Base-by-base conservation (phyloP, 2,797 vertebrate genomes). In the Discoglossus pictus region DNA sequence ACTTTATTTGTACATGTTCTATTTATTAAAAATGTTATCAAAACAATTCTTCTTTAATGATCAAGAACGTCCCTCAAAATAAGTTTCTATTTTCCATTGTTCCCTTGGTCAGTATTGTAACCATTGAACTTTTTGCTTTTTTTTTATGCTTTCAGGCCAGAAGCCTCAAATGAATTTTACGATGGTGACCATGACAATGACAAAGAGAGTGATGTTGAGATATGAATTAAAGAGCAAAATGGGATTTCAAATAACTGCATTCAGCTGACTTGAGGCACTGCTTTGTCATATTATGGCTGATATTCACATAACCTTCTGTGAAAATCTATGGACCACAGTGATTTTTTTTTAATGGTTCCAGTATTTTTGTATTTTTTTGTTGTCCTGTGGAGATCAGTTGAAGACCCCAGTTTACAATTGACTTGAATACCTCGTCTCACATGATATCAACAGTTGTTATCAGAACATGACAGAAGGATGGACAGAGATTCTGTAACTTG, bases 131-230 rank as follows among this genome's bases (percentile, higher is more conserved):
- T 3, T 39, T 12, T 39, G 36, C 2, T 42, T 42, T 5, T 42
- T 44, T 21, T 46, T 36, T 2, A 38, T 2, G 7, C 34, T 60
- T 40, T 39, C 79, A 98, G 97, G 83, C 94, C 95, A 2, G 97
- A 99, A 79, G 91, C 96, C 62, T 80, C 92, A 48, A 98, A 93
- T 1, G 97, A 99, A 73, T 99, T 97, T 76, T 99, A 98, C 1
- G 96, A 99, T 0, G 97, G 96, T 3, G 96, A 99, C 82, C 96
- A 98, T 1, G 97, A 99, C 86, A 98, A 98, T 0, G 97, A 99
- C 88, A 98, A 98, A 78, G 97, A 99, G 82, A 99, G 97, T 0
- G 97, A 99, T 0, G 96, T 98, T 27, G 96, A 98, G 81, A 98
- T 99, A 76, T 99, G 86, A 94, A 76, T 61, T 4, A 2, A 24